Base-by-base conservation (phyloP, 2,113 vertebrate genomes). In the Saccopteryx bilineata region DNA sequence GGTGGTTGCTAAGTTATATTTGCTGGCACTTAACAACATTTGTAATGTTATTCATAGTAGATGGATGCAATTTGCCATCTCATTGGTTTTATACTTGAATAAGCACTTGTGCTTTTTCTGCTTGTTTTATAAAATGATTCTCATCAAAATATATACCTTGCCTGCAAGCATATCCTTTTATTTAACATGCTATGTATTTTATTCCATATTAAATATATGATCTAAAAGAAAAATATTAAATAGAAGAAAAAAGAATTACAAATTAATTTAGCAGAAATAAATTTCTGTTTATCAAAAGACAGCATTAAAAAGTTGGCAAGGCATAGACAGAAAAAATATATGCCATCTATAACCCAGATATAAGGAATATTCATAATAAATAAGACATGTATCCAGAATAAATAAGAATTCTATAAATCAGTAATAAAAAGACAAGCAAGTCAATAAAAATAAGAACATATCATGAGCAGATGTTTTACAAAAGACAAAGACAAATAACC, bases 261-360 rank as follows among this genome's bases (percentile, higher is more conserved):
- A 87, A 71, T 63, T 78, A 33, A 87, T 9, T 72, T 68, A 50
- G 87, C 19, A 7, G 79, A 78, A 78, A 76, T 82, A 82, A 91
- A 68, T 2, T 24, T 87, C 7, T 65, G 1, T 26, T 90, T 31
- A 93, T 82, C 31, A 46, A 78, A 87, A 78, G 19, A 9, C 2
- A 18, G 14, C 23, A 60, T 60, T 80, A 81, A 75, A 75, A 90
- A 90, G 23, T 90, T 60, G 11, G 24, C 15, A 85, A n/a, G 23
- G 7, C 60, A 56, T 11, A 56, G 9, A 79, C 31, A n/a, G 31
- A 9, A 58, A 89, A 92, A 33, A 12, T 75, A 60, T 79, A 52
- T 75, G 3, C 5, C 68, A 60, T 68, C 12, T 17, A 68, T 19
- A 68, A 17, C 21, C 17, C 50, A 87, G 15, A 90, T 23, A 50